A percentile compares a stretch with the other conserved stretches of the same genome.
Evolutionary conservation across 2,113 vertebrate genomes (phyloP).

Genomic region (Choloepus hoffmanni): DNA sequence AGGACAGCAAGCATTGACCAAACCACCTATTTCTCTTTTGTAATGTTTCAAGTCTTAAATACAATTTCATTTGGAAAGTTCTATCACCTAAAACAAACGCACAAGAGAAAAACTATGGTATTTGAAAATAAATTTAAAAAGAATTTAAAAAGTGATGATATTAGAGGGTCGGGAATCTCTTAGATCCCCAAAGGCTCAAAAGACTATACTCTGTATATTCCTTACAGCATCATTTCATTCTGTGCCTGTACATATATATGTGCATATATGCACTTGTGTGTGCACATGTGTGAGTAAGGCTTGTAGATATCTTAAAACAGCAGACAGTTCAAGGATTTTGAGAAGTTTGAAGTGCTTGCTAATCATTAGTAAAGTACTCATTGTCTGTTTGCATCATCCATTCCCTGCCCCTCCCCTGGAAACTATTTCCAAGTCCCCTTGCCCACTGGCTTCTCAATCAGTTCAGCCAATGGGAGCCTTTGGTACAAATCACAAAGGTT

Average conservation of each 20-base stretch:
- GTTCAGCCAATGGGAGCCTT: not conserved
- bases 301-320: not conserved
- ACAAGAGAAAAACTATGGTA: not conserved
- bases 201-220: not conserved
- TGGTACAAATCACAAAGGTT: not conserved
- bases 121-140: not conserved
- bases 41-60: conserved; percentile 22
- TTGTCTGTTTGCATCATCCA: not conserved
- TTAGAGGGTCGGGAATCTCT: not conserved
- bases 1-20: not conserved
- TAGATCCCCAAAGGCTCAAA: not conserved
- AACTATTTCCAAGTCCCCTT: not conserved
- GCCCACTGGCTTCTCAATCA: not conserved
- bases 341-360: not conserved
- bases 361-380: not conserved
- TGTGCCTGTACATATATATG: not conserved
- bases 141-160: not conserved
- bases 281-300: not conserved
- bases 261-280: not conserved
- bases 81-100: not conserved
- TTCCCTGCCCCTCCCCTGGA: not conserved
- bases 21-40: conserved; percentile 39
- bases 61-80: not conserved
- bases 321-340: not conserved
- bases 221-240: not conserved